Evolutionary conservation across 1,140 invertebrate species (phyloP).

Genomic region (Bombus terrestris): DNA sequence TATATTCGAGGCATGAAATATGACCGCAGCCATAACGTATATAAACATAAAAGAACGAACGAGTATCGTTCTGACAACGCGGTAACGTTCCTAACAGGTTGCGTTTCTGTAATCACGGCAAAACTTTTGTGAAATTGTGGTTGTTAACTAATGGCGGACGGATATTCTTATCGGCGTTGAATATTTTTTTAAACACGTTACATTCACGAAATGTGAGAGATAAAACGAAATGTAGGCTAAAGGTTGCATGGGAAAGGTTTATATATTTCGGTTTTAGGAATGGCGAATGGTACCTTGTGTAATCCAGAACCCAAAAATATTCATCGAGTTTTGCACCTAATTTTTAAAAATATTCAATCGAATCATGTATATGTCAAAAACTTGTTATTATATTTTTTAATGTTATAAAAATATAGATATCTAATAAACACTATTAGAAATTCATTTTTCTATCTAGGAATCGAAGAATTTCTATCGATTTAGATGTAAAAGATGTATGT

Average conservation of each 20-base stretch:
- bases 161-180: slow-evolving; percentile 26
- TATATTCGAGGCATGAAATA: background rate
- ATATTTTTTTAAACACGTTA: background rate
- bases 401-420: too few relatives aligned
- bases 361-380: background rate
- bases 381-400: too few relatives aligned
- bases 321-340: too few relatives aligned
- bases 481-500: too few relatives aligned
- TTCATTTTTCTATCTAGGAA: too few relatives aligned
- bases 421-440: too few relatives aligned
- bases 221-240: slow-evolving; percentile 55
- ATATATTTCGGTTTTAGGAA: slow-evolving; percentile 4
- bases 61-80: background rate
- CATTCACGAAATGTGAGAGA: slow-evolving; percentile 26
- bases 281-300: background rate
- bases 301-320: background rate
- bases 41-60: too few relatives aligned
- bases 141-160: background rate
- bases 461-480: too few relatives aligned
- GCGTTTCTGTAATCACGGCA: slow-evolving; percentile 30
- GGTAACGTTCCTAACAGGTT: background rate
- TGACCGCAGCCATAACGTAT: background rate
- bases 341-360: background rate
- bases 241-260: slow-evolving; percentile 16
- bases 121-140: slow-evolving; percentile 21